phyloP scores from a whole-genome alignment of 1,140 invertebrate species.

The Aphelinus certus region DNA sequence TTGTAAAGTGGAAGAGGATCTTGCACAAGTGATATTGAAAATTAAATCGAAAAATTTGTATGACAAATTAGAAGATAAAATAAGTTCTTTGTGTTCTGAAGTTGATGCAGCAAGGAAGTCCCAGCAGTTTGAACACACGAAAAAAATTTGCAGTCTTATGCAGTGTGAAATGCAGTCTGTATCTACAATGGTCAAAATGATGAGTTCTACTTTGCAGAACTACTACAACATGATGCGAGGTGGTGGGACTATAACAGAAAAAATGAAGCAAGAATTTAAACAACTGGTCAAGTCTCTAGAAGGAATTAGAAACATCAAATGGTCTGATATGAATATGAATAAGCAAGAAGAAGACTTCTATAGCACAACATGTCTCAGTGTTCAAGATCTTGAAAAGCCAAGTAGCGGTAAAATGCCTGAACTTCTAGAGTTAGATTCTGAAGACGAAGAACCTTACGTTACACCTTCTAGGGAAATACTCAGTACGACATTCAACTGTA shows the following conservation, averaged over 20 bases:
- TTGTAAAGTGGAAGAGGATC: conserved; percentile 49
- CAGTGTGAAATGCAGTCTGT: conserved; percentile 57
- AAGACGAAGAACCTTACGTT: conserved; percentile 16
- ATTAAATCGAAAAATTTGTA: conserved; percentile 47
- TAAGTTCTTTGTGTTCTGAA: conserved; percentile 40
- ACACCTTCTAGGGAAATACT: conserved; percentile 34
- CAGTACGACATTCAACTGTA: conserved; percentile 42
- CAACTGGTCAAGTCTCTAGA: conserved; percentile 60
- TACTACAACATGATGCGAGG: conserved; percentile 57
- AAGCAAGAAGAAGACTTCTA: conserved; percentile 50
- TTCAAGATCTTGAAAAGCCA: conserved; percentile 41
- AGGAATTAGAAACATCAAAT: conserved; percentile 63
- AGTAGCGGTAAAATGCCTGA: conserved; percentile 41
- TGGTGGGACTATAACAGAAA: conserved; percentile 54
- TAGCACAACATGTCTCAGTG: conserved; percentile 50
- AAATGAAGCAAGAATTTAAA: conserved; percentile 59
- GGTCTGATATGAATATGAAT: conserved; percentile 54
- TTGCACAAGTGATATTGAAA: conserved; percentile 43
- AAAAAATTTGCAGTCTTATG: conserved; percentile 54
- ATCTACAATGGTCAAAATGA: conserved; percentile 51
- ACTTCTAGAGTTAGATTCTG: conserved; percentile 28
- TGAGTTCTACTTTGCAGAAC: conserved; percentile 54
- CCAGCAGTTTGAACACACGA: conserved; percentile 55
- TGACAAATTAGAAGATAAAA: conserved; percentile 45
- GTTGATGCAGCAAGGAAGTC: conserved; percentile 52